A percentile compares a stretch with the other conserved stretches of the same genome.
phyloP scores from a whole-genome alignment of 2,888 invertebrate species.

The Aspidiotus destructor region DNA sequence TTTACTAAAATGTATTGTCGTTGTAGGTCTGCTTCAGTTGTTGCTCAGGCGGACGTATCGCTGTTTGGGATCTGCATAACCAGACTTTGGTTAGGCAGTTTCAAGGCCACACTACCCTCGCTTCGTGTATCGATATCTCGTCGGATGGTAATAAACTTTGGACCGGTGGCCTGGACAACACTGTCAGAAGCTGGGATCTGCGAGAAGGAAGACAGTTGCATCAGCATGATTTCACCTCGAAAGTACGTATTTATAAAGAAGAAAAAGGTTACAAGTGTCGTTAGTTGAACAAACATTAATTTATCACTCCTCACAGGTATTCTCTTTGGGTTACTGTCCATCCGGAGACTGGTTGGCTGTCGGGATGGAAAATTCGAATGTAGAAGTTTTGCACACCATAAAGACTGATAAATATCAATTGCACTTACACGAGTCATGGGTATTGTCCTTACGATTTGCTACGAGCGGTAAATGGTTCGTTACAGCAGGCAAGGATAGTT shows the following conservation, averaged over 20 bases:
- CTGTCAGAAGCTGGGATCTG: constrained; percentile 87
- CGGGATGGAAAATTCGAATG: constrained; percentile 93
- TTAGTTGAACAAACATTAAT: background rate
- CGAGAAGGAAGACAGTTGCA: constrained; percentile 83
- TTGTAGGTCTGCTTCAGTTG: constrained; percentile 84
- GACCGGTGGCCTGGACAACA: constrained; percentile 93
- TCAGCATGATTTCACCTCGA: constrained; percentile 85
- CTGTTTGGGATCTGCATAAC: constrained; percentile 92
- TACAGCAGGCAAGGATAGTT: constrained; percentile 96
- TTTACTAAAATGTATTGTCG: background rate
- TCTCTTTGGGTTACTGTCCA: constrained; percentile 90
- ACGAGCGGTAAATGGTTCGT: constrained; percentile 98
- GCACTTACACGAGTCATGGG: constrained; percentile 91
- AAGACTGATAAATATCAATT: constrained; percentile 92
- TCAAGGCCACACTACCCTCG: constrained; percentile 86
- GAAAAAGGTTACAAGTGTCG: background rate
- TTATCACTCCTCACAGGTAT: constrained; percentile 52
- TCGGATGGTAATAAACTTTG: constrained; percentile 86
- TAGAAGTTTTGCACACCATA: constrained; percentile 78
- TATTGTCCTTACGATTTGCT: constrained; percentile 88
- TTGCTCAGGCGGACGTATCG: constrained; percentile 93
- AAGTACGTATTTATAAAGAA: constrained; percentile 42
- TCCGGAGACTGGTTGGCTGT: constrained; percentile 93
- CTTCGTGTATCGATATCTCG: constrained; percentile 90
- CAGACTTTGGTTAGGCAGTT: constrained; percentile 80